Conservation (phyloP, 2,888 invertebrate genomes). For the Tiliacea aurago region DNA sequence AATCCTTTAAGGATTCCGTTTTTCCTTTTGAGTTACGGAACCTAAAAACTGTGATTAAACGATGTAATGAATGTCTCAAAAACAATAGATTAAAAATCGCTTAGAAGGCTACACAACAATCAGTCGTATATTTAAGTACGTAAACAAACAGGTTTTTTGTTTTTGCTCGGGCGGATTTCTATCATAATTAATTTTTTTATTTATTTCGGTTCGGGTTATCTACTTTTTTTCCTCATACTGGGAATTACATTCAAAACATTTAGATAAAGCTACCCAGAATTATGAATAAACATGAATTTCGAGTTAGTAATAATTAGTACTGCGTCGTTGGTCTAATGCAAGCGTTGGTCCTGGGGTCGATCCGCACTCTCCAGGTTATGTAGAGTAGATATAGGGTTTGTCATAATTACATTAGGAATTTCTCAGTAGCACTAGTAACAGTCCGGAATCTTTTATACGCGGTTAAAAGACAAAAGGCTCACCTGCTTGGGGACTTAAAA, state of each 20-base stretch:
- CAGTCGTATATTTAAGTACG: neutral
- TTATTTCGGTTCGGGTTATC: slow-evolving; percentile 3
- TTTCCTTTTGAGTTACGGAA: too few species aligned
- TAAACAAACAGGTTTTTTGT: slow-evolving; percentile 37
- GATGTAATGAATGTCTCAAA: too few species aligned
- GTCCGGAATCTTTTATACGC: too few species aligned
- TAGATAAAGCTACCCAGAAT: slow-evolving; percentile 21
- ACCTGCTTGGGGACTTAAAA: too few species aligned
- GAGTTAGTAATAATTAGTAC: neutral
- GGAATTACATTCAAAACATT: slow-evolving; percentile 23
- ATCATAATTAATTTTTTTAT: slow-evolving; percentile 5
- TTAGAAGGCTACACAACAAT: too few species aligned
- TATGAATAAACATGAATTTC: slow-evolving; percentile 5
- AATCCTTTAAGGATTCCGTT: too few species aligned
- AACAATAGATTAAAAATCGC: too few species aligned
- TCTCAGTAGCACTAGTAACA: neutral
- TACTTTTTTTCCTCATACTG: slow-evolving; percentile 42
- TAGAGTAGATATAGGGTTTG: neutral
- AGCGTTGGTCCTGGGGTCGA: neutral
- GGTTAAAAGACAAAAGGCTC: too few species aligned
- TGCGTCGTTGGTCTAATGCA: neutral
- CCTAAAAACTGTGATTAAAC: too few species aligned
- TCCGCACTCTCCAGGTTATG: neutral
- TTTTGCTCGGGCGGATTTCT: slow-evolving; percentile 16
- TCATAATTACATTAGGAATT: neutral